Evolutionary conservation across 2,888 invertebrate species (phyloP), one percentile per base, ranked within the genome.

Genomic region (Mamestra brassicae): DNA sequence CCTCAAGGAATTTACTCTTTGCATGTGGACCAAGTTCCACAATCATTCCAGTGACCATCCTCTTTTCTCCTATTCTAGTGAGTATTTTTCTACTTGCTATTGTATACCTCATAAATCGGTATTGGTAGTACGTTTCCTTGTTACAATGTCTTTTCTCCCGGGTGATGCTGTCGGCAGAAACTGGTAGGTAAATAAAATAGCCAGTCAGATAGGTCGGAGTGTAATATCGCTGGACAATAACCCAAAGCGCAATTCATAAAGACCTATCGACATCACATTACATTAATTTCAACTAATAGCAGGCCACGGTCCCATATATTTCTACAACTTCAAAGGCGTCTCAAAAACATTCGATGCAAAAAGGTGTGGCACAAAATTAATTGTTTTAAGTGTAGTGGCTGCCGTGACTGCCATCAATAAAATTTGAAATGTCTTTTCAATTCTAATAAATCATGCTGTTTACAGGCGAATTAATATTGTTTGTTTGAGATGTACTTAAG

Each of bases 41-140:
- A 98, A 98, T 89, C 98, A 98, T 90, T 97, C 97, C 42, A 98
- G 97, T 76, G 98, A 98, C 90, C 98, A 98, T 95, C 98, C 98
- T 0, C 92, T 98, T 71, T 98, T 98, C 90, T 98, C 98, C 26
- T 98, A 98, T 92, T 97, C 98, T 88, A 97, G 98, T 98, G 92
- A 97, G 94, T 89, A 58, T 15, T 45, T 15, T 67, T 0, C 10
- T 34, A 54, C 0, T 52, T 15, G 4, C 5, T 38, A 52, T 54
- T 36, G 1, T 58, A 8, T 54, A 26, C n/a, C n/a, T n/a, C 13
- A 60, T 17, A 60, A n/a, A 42, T n/a, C 10, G n/a, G n/a, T 0
- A 8, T 10, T 2, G 10, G 17, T 5, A 4, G 2, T 60, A 38
- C 17, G 15, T 60, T 60, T 10, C 38, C 38, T 38, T 1, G 17